phyloP scores from a whole-genome alignment of 2,888 invertebrate species.

The Leptopilina myrica region DNA sequence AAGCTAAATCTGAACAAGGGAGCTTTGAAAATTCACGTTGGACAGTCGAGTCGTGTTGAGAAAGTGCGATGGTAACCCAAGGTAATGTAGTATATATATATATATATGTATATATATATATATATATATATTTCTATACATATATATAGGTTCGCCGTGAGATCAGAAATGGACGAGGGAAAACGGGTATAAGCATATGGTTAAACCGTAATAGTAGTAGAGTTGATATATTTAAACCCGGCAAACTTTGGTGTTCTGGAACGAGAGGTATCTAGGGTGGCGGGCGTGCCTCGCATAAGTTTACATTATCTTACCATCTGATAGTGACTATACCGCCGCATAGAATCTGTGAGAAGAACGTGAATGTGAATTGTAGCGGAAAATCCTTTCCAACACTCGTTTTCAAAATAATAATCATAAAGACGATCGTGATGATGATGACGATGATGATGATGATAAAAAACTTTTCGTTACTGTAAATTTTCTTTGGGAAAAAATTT shows the following conservation, averaged over 20 bases:
- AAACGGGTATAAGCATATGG: slow-evolving; percentile 69
- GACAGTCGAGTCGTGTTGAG: slow-evolving; percentile 41
- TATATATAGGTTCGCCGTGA: not conserved
- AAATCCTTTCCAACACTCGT: slow-evolving; percentile 33
- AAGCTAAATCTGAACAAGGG: slow-evolving; percentile 60
- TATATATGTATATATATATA: too few relatives aligned
- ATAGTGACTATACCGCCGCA: slow-evolving; percentile 64
- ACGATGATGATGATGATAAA: not conserved
- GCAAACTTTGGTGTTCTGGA: slow-evolving; percentile 72
- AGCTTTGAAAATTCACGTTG: slow-evolving; percentile 56
- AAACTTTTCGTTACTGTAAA: too few relatives aligned
- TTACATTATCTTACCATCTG: slow-evolving; percentile 76
- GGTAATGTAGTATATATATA: not conserved
- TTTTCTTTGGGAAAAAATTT: too few relatives aligned
- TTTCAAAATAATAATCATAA: slow-evolving; percentile 1
- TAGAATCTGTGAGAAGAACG: slow-evolving; percentile 43
- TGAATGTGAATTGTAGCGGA: slow-evolving; percentile 40
- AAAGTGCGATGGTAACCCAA: slow-evolving; percentile 9
- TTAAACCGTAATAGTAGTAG: slow-evolving; percentile 72
- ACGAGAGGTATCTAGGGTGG: slow-evolving; percentile 61
- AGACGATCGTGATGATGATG: too few relatives aligned
- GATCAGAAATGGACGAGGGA: slow-evolving; percentile 33
- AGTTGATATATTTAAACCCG: slow-evolving; percentile 74
- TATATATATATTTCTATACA: too few relatives aligned
- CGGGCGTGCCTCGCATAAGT: slow-evolving; percentile 76